Evolutionary conservation across 2,113 vertebrate genomes (phyloP), one percentile per base, ranked within the genome.

Genomic region (Rhinolophus ferrumequinum): DNA sequence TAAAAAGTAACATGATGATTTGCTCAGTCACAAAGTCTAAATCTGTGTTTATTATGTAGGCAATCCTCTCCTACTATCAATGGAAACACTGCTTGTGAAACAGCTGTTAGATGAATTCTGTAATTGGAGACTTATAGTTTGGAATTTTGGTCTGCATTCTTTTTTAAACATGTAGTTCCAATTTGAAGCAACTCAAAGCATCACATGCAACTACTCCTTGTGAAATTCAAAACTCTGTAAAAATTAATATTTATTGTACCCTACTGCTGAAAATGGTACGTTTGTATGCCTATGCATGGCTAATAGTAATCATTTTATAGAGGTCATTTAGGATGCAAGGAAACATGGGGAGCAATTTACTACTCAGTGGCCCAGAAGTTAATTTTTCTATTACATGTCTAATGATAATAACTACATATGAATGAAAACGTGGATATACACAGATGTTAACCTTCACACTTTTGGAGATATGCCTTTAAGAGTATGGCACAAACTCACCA

Each of bases 21-120:
- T 79, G 50, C 69, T 93, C 82, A 90, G 80, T 62, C 52, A 69
- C 47, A 47, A 90, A 87, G 28, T 93, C 56, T 96, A 94, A 97
- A 90, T 89, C 58, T 95, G 64, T 87, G 64, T 86, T 80, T 95
- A 85, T 88, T 73, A 70, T 44, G 24, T 50, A 87, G 94, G 94
- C 84, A 94, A 69, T 66, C 62, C 66, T 96, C 79, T 93, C 66
- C 70, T 79, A 88, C 94, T 91, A 92, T 93, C 97, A 97, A 47
- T 70, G 95, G 87, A 82, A 94, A 79, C 76, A 72, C 4, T 95
- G 79, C 64, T 75, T 95, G 82, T 96, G 58, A 69, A 89, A 89
- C 93, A 95, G 93, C 88, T 97, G 83, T 67, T 97, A n/a, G 76
- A 82, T 94, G 62, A 93, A 96, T 95, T 95, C 93, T 90, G 8